Evolutionary conservation across 2,797 vertebrate genomes (phyloP), one percentile per base, ranked within the genome.

Genomic region (Chromis chromis): DNA sequence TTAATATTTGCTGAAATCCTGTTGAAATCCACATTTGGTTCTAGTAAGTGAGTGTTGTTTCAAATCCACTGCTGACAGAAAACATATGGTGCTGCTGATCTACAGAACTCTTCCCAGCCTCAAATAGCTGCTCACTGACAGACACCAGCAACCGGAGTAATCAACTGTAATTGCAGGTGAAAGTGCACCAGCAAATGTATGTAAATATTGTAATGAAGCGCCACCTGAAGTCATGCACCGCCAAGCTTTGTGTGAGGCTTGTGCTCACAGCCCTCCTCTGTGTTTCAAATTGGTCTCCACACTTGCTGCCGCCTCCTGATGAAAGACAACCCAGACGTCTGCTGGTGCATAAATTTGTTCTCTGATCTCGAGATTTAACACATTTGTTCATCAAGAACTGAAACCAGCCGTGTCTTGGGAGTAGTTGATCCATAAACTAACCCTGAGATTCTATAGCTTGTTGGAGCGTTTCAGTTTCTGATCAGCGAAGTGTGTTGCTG

Each of bases 401-500:
- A n/a, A 64, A 56, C 33, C 60, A 52, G 31, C 50, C 54, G 53
- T 31, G 14, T 68, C 21, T 19, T 10, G 36, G 25, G 48, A 49
- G 36, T 25, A 25, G 40, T 44, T 58, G 63, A 79, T 76, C 81
- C n/a, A 17, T 1, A 14, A 40, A 39, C 50, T 9, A 24, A 14
- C 27, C 48, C 58, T 14, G 53, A 33, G 40, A n/a, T 42, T 60
- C 17, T 25, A 4, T 2, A 42, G 52, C 54, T 55, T 10, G 6
- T 40, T 39, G 72, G 67, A 78, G 65, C 40, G 7, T 69, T 58
- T 81, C 50, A 8, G 54, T 64, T 33, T 79, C 54, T 62, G 81
- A 76, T 78, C 80, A 73, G 56, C 58, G 81, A 63, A 63, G 74
- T 78, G 78, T 70, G 49, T 27, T 10, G 25, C 67, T 53, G 53